phyloP scores from a whole-genome alignment of 2,888 invertebrate genomes.

The Blomia tropicalis region DNA sequence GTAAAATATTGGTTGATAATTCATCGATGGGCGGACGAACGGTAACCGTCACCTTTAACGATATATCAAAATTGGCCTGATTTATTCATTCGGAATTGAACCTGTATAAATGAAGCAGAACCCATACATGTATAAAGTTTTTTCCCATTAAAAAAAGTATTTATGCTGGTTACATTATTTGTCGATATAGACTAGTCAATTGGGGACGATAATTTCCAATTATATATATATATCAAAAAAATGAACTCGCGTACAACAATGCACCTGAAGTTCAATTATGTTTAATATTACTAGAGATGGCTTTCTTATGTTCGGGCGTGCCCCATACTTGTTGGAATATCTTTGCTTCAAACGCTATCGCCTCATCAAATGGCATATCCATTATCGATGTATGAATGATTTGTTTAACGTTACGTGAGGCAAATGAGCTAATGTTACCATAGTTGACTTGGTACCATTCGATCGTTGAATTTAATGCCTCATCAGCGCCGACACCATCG shows the following conservation, averaged over 20 bases:
- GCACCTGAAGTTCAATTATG: slow-evolving; percentile 30
- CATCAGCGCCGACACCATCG: slow-evolving; percentile 25
- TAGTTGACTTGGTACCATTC: neutral
- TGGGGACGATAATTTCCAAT: too few relatives aligned
- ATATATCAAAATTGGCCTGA: neutral
- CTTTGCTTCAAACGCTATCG: slow-evolving; percentile 35
- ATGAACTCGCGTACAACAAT: too few relatives aligned
- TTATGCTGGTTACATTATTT: too few relatives aligned
- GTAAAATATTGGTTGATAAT: neutral
- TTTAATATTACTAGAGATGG: slow-evolving; percentile 35
- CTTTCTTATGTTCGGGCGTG: slow-evolving; percentile 35
- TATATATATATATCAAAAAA: too few relatives aligned
- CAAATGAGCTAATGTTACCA: slow-evolving; percentile 18
- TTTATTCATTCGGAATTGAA: too few relatives aligned
- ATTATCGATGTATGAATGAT: slow-evolving; percentile 31
- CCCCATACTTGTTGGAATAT: slow-evolving; percentile 39
- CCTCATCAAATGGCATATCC: slow-evolving; percentile 30
- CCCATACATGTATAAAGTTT: too few relatives aligned
- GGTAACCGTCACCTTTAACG: neutral
- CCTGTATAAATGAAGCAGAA: too few relatives aligned
- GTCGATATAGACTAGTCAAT: too few relatives aligned
- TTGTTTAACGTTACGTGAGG: slow-evolving; percentile 34
- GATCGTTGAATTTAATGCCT: neutral
- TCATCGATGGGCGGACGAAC: neutral
- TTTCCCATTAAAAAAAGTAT: too few relatives aligned